Percentiles rank a stretch among this genome's conserved stretches.
phyloP scores from a whole-genome alignment of 2,797 vertebrate species.

The Syngnathus rostellatus region DNA sequence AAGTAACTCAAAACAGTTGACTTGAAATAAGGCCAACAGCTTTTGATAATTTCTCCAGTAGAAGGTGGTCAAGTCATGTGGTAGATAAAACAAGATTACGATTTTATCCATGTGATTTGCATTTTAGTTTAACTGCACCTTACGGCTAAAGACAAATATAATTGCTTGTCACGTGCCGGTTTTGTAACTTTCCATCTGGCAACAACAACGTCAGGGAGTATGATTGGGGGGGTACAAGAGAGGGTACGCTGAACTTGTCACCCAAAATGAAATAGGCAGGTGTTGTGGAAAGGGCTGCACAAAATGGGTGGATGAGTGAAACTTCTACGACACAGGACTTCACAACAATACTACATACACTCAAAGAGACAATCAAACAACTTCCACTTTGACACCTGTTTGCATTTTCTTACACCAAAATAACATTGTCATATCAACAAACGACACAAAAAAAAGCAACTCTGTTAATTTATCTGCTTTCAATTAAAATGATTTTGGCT shows the following conservation, averaged over 20 bases:
- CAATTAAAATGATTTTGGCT: background rate
- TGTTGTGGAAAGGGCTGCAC: background rate
- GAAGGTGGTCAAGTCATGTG: conserved; percentile 6
- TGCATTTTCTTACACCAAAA: background rate
- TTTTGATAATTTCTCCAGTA: background rate
- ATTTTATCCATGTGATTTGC: conserved; percentile 5
- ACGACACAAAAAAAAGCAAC: background rate
- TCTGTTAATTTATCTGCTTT: background rate
- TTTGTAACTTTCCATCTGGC: background rate
- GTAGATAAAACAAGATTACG: conserved; percentile 14
- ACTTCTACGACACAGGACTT: background rate
- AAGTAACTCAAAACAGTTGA: background rate
- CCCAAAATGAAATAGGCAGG: too few relatives aligned
- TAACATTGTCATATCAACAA: background rate
- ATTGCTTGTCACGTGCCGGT: background rate
- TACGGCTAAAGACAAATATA: background rate
- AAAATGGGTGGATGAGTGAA: background rate
- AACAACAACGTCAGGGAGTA: background rate
- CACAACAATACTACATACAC: background rate
- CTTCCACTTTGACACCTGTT: background rate
- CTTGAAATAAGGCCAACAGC: background rate
- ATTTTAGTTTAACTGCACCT: conserved; percentile 11
- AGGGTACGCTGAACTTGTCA: background rate
- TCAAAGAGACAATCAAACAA: too few relatives aligned
- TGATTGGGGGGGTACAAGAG: background rate